phyloP scores from a whole-genome alignment of 2,888 invertebrate species.

The Rhamnusium bicolor region DNA sequence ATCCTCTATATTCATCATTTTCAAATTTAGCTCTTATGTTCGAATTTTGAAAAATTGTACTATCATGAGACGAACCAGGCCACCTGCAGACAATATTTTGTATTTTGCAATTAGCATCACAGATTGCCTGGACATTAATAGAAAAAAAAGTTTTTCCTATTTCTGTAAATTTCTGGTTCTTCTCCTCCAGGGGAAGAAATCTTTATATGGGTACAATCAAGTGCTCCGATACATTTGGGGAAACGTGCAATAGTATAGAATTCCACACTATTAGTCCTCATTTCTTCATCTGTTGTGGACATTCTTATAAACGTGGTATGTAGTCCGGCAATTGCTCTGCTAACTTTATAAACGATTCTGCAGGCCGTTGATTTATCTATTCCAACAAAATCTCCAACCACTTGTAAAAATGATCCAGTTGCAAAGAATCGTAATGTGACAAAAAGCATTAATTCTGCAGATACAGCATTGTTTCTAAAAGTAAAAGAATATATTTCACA shows the following conservation, averaged over 20 bases:
- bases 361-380: too few relatives aligned
- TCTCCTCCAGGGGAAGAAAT: conserved; percentile 22
- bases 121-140: conserved; percentile 48
- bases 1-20: neutral
- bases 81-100: conserved; percentile 50
- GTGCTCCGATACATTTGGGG: conserved; percentile 8
- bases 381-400: too few relatives aligned
- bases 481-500: too few relatives aligned
- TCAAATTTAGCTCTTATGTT: neutral
- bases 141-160: conserved; percentile 31
- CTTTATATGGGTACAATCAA: conserved; percentile 28
- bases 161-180: conserved; percentile 4
- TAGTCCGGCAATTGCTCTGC: too few relatives aligned
- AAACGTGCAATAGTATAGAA: conserved; percentile 30
- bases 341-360: too few relatives aligned
- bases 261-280: neutral
- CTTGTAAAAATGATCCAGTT: too few relatives aligned
- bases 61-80: conserved; percentile 57
- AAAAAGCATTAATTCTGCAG: too few relatives aligned
- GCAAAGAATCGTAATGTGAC: too few relatives aligned
- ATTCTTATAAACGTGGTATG: too few relatives aligned
- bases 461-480: too few relatives aligned
- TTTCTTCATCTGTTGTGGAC: too few relatives aligned
- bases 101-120: conserved; percentile 48
- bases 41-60: conserved; percentile 54